Base-by-base conservation (phyloP, 35 echinoderm and acorn worm genomes). In the Acanthaster planci region DNA sequence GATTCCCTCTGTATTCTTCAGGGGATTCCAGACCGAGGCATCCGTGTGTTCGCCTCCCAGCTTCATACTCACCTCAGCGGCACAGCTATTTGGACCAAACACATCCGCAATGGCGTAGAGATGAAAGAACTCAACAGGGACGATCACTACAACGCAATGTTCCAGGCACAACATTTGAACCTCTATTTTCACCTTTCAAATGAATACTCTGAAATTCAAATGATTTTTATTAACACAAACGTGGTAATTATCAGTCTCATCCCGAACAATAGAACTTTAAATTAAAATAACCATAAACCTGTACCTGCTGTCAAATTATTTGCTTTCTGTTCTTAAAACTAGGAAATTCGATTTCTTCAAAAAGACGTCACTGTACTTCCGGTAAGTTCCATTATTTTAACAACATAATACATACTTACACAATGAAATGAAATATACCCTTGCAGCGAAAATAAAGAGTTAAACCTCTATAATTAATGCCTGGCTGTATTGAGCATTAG, bases 11-110 rank as follows among this genome's bases (percentile, higher is more conserved):
- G 42, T 72, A 21, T 59, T 59, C 64, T 72, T 72, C 19, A 97
- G 94, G 94, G 90, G 18, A 76, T 97, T 21, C 90, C 94, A 0
- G 7, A n/a, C 14, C 38, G 60, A 78, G 94, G 94, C n/a, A 90
- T 97, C 36, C 77, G 58, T 0, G 83, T 85, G 2, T 97, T 97
- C 83, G 90, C 94, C 21, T 93, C 90, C 12, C 94, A 97, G 38
- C 84, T 97, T 26, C 94, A 97, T 56, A 85, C 94, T 5, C 94
- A 97, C 72, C 53, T 97, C 12, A 97, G 86, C 50, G 94, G 94
- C 18, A 82, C 36, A 1, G 84, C 37, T 9, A 87, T 97, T 2
- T 76, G 77, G 77, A 97, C 94, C 18, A 89, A 79, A 27, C 94
- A 97, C 44, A 60, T 90, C 39, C 40, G 94, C 27, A 68, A 86